Base-by-base conservation (phyloP, 2,797 vertebrate species). In the Alfaro cultratus region DNA sequence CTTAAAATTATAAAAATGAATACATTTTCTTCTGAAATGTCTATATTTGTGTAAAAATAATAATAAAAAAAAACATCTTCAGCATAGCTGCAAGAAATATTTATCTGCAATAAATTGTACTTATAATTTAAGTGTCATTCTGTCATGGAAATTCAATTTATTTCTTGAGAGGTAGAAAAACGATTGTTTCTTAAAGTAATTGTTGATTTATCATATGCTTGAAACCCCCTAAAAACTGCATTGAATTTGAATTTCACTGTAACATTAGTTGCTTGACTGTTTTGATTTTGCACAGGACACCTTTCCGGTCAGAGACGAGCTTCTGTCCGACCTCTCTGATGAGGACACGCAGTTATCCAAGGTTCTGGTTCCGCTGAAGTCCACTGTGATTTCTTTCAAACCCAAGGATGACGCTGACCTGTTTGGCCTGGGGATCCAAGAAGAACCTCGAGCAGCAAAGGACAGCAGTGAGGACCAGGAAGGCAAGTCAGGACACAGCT, bases 401-500 rank as follows among this genome's bases (percentile, higher is more conserved):
- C 89, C 91, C 87, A 97, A 97, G 90, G 94, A 97, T 0, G 95
- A 97, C 1, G 76, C 94, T 0, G 98, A 99, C 86, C 96, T 99
- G 80, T 99, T 99, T 0, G 98, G 98, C 51, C 91, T 99, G 45
- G 98, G 98, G 80, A 83, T 97, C 76, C 96, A 95, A 53, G 97
- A 97, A 74, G 88, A 96, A 0, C 91, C 90, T 45, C 74, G 83
- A 1, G 95, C 94, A 74, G 85, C 82, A 79, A 96, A 94, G 82
- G 97, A 97, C 49, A 97, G 97, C 96, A 97, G 97, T 0, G 96
- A 97, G 5, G 98, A 98, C 90, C 96, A 96, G 94, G 96, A 95
- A 86, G 94, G 96, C 64, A 91, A 93, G 94, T 89, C 39, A 18
- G 12, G 4, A 74, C 23, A 1, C 16, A 31, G 41, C 12, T 62